Evolutionary conservation across 2,113 vertebrate species (phyloP).

Genomic region (Chaenogobius annularis): DNA sequence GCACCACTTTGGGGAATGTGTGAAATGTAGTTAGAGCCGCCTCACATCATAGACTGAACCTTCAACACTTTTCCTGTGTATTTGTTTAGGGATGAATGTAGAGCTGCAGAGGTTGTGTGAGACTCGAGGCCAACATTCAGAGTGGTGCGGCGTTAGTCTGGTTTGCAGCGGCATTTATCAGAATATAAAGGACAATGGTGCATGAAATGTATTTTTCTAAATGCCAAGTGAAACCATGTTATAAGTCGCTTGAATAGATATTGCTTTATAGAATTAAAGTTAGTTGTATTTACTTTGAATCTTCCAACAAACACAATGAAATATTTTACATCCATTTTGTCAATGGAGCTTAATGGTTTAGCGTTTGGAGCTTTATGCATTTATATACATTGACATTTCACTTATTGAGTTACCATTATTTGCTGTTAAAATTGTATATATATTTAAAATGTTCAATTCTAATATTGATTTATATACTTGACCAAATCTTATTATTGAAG

Average conservation of each 20-base stretch:
- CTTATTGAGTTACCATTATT: no score
- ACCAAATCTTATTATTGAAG: background rate
- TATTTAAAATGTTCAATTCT: no score
- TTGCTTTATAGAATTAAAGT: background rate
- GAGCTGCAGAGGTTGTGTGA: constrained; percentile 8
- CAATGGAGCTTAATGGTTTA: no score
- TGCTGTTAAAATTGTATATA: no score
- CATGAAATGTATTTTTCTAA: constrained; percentile 38
- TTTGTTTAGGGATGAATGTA: background rate
- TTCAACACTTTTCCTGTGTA: constrained; percentile 33
- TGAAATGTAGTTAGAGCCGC: constrained; percentile 28
- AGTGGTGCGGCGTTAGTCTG: constrained; percentile 23
- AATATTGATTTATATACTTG: no score
- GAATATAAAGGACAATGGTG: constrained; percentile 7
- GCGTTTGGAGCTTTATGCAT: no score
- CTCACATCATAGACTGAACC: constrained; percentile 21
- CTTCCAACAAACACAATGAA: constrained; percentile 10
- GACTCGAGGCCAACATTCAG: constrained; percentile 31
- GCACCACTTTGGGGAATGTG: constrained; percentile 47
- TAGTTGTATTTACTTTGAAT: background rate
- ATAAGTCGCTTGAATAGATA: background rate
- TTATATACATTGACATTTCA: no score
- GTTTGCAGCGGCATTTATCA: constrained; percentile 36
- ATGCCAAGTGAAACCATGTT: constrained; percentile 31
- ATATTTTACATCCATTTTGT: background rate